Evolutionary conservation across 2,113 vertebrate genomes (phyloP).

Genomic region (Sciurus niger): DNA sequence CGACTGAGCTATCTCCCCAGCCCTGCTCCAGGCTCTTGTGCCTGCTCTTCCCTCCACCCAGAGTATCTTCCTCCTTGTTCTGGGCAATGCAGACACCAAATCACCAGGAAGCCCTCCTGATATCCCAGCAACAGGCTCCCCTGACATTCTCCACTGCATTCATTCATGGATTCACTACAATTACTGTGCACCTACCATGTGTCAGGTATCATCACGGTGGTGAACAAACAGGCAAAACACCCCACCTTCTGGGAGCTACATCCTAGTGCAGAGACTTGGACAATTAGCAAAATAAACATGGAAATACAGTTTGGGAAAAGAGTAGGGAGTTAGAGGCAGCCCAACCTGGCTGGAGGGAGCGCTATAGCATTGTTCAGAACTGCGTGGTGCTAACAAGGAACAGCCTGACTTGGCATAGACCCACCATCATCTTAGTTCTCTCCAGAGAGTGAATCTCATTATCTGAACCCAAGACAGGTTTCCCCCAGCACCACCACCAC

Average conservation of each 20-base stretch:
- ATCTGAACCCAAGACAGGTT: background rate
- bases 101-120: background rate
- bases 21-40: background rate
- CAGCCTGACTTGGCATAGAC: background rate
- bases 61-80: background rate
- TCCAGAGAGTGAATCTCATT: background rate
- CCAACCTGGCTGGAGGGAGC: background rate
- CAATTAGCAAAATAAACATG: background rate
- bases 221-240: background rate
- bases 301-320: background rate
- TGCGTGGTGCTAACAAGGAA: background rate
- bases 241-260: background rate
- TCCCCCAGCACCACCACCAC: too few relatives aligned
- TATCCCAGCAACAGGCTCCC: fast-evolving
- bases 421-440: background rate
- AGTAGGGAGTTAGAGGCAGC: background rate
- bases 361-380: background rate
- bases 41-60: background rate
- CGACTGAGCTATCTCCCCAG: too few relatives aligned
- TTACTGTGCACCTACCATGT: background rate
- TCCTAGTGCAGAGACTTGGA: background rate
- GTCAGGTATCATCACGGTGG: background rate
- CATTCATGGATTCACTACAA: background rate
- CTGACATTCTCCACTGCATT: background rate
- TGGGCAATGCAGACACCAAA: fast-evolving